Evolutionary conservation across 2,113 vertebrate genomes (phyloP).

Genomic region (Tiliqua scincoides): DNA sequence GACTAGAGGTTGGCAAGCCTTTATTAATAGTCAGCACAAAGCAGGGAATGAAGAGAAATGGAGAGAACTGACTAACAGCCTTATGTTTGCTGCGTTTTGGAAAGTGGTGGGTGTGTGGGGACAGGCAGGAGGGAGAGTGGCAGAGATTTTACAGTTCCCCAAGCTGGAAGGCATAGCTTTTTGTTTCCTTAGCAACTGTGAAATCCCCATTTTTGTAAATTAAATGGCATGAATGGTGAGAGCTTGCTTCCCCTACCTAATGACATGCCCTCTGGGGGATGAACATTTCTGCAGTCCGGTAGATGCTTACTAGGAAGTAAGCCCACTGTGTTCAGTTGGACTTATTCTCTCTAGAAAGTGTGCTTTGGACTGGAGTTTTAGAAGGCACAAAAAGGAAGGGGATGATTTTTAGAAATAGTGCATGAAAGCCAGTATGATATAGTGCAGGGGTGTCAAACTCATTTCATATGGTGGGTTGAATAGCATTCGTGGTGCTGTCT

Average conservation of each 20-base stretch:
- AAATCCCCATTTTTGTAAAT: constrained; percentile 33
- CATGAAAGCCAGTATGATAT: no score
- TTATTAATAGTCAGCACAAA: not conserved
- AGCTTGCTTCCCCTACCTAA: constrained; percentile 2
- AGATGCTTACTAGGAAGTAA: not conserved
- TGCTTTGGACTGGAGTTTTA: not conserved
- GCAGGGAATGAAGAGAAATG: not conserved
- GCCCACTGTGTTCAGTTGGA: not conserved
- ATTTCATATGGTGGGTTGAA: no score
- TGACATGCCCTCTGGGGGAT: not conserved
- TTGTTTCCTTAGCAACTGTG: constrained; percentile 46
- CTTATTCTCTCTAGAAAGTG: not conserved
- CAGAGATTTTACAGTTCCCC: constrained; percentile 17
- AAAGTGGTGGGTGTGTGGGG: not conserved
- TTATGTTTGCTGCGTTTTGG: constrained; percentile 13
- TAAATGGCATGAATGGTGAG: not conserved
- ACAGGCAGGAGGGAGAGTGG: not conserved
- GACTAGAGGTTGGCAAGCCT: not conserved
- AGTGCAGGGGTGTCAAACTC: no score
- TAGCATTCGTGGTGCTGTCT: no score
- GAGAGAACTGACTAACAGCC: not conserved
- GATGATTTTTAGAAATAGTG: not conserved
- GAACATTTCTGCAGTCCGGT: not conserved
- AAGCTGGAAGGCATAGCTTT: constrained; percentile 17
- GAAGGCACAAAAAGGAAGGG: not conserved